A percentile compares a stretch with the other conserved stretches of the same genome.
Evolutionary conservation across 2,888 invertebrate genomes (phyloP).

Genomic region (Thymelicus acteon): DNA sequence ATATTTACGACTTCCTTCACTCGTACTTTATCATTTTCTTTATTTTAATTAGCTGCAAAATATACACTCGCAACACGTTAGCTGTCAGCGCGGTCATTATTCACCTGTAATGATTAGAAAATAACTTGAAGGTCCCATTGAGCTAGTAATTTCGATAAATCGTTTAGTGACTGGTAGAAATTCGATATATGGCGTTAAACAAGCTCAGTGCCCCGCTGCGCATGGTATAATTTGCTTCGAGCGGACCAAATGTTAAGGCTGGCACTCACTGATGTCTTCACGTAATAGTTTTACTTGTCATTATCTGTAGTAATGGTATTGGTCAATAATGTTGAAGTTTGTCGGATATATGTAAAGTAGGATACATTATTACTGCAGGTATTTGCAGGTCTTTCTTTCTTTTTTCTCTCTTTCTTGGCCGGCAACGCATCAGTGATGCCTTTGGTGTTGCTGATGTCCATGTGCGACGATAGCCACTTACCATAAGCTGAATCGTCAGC

Average conservation of each 20-base stretch:
- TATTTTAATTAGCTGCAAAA: conserved; percentile 38
- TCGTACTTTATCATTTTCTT: conserved; percentile 24
- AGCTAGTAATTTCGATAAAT: conserved; percentile 54
- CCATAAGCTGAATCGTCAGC: too few species aligned
- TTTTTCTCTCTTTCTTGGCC: too few species aligned
- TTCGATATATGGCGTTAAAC: conserved; percentile 67
- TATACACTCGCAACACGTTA: conserved; percentile 31
- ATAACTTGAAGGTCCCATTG: conserved; percentile 44
- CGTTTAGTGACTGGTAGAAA: conserved; percentile 64
- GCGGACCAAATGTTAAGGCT: conserved; percentile 39
- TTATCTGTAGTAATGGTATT: too few species aligned
- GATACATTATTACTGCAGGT: too few species aligned
- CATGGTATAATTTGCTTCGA: conserved; percentile 69
- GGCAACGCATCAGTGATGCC: too few species aligned
- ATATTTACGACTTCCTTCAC: conserved; percentile 14
- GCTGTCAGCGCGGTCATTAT: conserved; percentile 36
- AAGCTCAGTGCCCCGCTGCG: conserved; percentile 64
- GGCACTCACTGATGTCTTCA: conserved; percentile 20
- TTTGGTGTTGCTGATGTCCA: too few species aligned
- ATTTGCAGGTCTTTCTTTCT: too few species aligned
- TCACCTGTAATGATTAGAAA: conserved; percentile 37
- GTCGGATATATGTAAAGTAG: too few species aligned
- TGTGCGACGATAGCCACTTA: too few species aligned
- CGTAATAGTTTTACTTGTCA: neutral
- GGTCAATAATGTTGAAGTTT: too few species aligned